These are phyloP conservation scores for Antedon mediterranea DNA, from an alignment of 53 echinoderm and acorn worm genomes.

Conservation along the genomic window DNA sequence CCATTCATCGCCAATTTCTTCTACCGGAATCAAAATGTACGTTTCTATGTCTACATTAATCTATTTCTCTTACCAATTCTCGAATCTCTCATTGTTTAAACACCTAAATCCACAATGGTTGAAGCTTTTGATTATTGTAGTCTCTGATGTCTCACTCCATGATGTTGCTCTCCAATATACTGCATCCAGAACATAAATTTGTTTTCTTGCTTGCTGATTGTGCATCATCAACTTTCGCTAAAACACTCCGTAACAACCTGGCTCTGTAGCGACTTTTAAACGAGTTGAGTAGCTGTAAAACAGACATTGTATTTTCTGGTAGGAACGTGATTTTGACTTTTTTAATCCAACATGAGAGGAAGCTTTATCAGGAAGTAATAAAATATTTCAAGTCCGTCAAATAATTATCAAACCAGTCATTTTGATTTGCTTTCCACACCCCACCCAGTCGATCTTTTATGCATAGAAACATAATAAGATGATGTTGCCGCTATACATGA, in stretches of 20 bases:
- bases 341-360: no score
- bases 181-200: conserved; percentile 16
- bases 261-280: conserved; percentile 15
- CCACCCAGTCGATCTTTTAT: no score
- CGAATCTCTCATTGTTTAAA: background rate
- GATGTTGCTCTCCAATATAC: conserved; percentile 14
- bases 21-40: background rate
- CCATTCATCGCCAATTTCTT: background rate
- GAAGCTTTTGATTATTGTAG: conserved; percentile 11
- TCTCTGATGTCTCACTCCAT: conserved; percentile 7
- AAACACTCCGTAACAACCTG: conserved; percentile 3
- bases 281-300: background rate
- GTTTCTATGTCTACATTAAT: background rate
- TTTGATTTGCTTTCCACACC: no score
- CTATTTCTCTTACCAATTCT: background rate
- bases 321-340: conserved; percentile 18
- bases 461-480: no score
- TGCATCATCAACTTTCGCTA: conserved; percentile 4
- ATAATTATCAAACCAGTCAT: no score
- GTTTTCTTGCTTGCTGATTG: background rate
- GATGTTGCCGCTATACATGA: no score
- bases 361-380: no score
- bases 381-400: no score
- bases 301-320: background rate
- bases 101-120: conserved; percentile 2